phyloP scores from a whole-genome alignment of 2,888 invertebrate genomes.

The Lamellibrachia satsuma region DNA sequence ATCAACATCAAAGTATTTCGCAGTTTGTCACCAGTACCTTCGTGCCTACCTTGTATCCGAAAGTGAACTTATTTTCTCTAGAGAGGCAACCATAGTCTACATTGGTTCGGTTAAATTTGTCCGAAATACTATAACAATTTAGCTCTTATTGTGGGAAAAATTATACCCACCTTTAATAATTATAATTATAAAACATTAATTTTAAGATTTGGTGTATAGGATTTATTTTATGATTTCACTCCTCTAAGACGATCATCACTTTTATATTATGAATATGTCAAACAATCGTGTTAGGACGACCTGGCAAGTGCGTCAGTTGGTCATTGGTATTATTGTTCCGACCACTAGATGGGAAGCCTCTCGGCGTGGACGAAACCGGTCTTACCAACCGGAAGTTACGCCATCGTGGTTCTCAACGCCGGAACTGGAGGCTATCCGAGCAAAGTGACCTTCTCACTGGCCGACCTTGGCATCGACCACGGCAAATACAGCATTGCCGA shows the following conservation, averaged over 20 bases:
- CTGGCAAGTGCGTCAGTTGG: neutral
- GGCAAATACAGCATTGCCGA: constrained; percentile 37
- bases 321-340: neutral
- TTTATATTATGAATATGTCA: neutral
- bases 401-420: constrained; percentile 41
- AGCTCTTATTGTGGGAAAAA: neutral
- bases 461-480: constrained; percentile 33
- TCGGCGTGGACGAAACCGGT: constrained; percentile 41
- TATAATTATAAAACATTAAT: no score
- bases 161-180: no score
- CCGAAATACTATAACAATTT: neutral
- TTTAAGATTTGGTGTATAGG: neutral
- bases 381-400: constrained; percentile 41
- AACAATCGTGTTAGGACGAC: neutral
- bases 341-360: constrained; percentile 20
- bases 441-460: constrained; percentile 35
- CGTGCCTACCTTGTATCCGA: neutral
- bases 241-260: neutral
- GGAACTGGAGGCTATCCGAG: constrained; percentile 33
- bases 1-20: no score
- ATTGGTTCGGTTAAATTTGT: no score
- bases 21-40: neutral
- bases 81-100: no score
- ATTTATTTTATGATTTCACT: neutral
- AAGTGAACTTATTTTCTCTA: neutral